Percentiles rank a stretch among this genome's conserved stretches.
These are phyloP conservation scores for Hippopotamus amphibius DNA, from an alignment of 2,113 vertebrate species.

Conservation along the genomic window DNA sequence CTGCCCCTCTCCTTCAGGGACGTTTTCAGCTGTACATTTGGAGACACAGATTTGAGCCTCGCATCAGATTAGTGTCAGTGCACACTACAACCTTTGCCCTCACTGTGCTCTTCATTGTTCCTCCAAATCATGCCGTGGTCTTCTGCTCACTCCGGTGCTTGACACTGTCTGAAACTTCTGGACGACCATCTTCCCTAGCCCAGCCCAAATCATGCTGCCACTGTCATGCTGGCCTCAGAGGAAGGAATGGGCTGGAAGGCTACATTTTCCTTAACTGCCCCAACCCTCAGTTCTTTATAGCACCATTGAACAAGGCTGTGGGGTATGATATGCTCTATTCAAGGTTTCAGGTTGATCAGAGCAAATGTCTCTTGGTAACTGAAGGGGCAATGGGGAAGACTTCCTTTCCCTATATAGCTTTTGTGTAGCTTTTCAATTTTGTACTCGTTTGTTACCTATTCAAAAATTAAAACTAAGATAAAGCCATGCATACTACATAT, in stretches of 20 bases:
- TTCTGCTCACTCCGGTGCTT: background rate
- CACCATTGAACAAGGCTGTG: background rate
- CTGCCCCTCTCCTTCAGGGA: background rate
- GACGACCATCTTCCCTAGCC: too few species aligned
- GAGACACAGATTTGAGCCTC: background rate
- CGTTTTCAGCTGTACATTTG: background rate
- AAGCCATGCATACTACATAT: background rate
- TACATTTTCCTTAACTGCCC: background rate
- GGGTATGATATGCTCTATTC: background rate
- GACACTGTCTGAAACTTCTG: background rate
- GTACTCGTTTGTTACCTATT: background rate
- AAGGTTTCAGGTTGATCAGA: background rate
- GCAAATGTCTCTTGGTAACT: background rate
- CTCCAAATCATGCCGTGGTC: background rate
- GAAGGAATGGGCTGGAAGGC: background rate
- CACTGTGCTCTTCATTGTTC: too few species aligned
- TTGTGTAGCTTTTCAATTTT: background rate
- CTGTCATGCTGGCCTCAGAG: background rate
- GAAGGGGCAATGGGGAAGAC: background rate
- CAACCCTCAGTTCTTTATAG: background rate
- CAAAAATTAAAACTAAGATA: conserved; percentile 33
- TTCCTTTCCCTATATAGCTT: background rate
- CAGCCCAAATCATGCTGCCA: background rate
- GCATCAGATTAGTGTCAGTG: too few species aligned
- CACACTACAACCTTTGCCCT: background rate